Percentiles rank a stretch among this genome's conserved stretches.
Evolutionary conservation across 2,888 invertebrate species (phyloP).

Genomic region (Saturnia pavonia): DNA sequence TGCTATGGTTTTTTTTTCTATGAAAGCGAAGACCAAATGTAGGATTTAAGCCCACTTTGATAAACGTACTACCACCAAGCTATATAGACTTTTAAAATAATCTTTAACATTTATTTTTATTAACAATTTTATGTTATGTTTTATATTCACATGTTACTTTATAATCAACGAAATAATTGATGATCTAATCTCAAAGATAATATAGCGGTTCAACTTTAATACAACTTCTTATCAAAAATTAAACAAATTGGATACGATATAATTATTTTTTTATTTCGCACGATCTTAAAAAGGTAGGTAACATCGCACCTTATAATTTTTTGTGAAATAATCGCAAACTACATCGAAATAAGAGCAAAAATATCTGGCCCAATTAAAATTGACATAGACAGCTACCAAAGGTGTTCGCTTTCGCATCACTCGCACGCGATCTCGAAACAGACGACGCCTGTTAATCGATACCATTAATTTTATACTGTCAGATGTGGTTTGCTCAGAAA

Average conservation of each 20-base stretch:
- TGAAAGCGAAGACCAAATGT: too few relatives aligned
- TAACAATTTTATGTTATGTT: not conserved
- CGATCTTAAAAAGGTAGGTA: conserved; percentile 19
- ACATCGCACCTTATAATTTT: conserved; percentile 27
- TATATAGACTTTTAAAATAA: not conserved
- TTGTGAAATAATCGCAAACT: conserved; percentile 57
- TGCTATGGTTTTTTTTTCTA: too few relatives aligned
- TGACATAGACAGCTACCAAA: conserved; percentile 74
- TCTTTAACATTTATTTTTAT: not conserved
- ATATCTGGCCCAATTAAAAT: conserved; percentile 77
- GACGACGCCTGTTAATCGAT: conserved; percentile 70
- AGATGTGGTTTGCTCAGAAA: conserved; percentile 61
- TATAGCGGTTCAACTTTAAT: not conserved
- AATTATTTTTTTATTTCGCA: not conserved
- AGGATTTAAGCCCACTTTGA: too few relatives aligned
- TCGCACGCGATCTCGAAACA: conserved; percentile 73
- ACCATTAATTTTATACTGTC: conserved; percentile 75
- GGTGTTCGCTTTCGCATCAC: conserved; percentile 66
- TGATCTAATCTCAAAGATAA: not conserved
- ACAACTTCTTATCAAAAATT: not conserved
- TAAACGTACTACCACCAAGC: not conserved
- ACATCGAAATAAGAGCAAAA: conserved; percentile 67
- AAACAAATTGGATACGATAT: not conserved
- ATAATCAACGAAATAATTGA: not conserved
- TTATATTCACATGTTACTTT: not conserved